Evolutionary conservation across 2,888 invertebrate genomes (phyloP).

Genomic region (Microdon myrmicae): DNA sequence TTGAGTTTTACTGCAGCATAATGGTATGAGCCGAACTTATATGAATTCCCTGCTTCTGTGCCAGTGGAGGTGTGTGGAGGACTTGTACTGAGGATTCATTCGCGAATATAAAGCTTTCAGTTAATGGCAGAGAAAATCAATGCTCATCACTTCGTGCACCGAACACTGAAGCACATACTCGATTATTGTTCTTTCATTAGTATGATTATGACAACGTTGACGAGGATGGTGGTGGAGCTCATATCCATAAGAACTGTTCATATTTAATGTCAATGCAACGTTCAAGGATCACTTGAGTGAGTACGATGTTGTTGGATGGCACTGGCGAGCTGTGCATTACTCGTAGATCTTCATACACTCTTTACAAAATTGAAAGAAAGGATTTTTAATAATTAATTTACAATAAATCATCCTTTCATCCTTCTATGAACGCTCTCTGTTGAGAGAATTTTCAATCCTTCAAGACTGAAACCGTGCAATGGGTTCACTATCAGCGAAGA

Average conservation of each 20-base stretch:
- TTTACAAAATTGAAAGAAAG: no score
- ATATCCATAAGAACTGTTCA: conserved; percentile 9
- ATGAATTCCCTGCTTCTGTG: neutral
- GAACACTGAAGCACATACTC: conserved; percentile 4
- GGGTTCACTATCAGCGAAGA: no score
- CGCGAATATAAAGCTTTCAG: neutral
- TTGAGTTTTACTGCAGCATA: conserved; percentile 40
- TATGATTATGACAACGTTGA: neutral
- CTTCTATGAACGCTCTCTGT: no score
- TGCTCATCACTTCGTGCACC: conserved; percentile 5
- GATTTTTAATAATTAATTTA: no score
- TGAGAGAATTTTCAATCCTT: no score
- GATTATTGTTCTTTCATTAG: conserved; percentile 31
- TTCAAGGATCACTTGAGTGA: no score
- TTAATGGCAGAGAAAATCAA: conserved; percentile 31
- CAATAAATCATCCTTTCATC: no score
- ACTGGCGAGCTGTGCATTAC: no score
- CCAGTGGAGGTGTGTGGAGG: neutral
- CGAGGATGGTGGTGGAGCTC: conserved; percentile 3
- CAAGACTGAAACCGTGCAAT: no score
- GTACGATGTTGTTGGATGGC: no score
- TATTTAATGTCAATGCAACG: conserved; percentile 13
- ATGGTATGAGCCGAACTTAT: conserved; percentile 34
- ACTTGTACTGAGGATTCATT: neutral
- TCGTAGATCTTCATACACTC: no score